phyloP scores from a whole-genome alignment of 2,888 invertebrate genomes.

The Cremastinae sp. region DNA sequence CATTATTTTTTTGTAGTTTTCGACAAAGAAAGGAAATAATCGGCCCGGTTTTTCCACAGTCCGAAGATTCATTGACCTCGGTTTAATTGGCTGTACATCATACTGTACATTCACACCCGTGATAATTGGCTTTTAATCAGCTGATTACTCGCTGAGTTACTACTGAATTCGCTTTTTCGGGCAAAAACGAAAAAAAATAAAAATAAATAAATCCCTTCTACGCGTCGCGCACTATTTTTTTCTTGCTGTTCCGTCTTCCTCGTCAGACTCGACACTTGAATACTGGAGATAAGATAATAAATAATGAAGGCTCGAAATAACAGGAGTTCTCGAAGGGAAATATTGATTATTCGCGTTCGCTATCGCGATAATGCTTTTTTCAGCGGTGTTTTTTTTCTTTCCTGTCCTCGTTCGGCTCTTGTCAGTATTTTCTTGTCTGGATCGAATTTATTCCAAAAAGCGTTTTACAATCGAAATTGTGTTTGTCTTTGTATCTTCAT shows the following conservation, averaged over 20 bases:
- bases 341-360: constrained; percentile 41
- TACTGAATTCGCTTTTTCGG: constrained; percentile 9
- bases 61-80: constrained; percentile 35
- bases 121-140: constrained; percentile 1
- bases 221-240: constrained; percentile 16
- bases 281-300: constrained; percentile 53
- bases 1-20: constrained; percentile 18
- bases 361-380: constrained; percentile 34
- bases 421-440: background rate
- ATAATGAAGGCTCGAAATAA: constrained; percentile 48
- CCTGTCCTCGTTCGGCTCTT: background rate
- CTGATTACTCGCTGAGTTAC: constrained; percentile 2
- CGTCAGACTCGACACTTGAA: constrained; percentile 46
- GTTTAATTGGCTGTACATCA: constrained; percentile 56
- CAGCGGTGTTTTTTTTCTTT: background rate
- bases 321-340: constrained; percentile 27
- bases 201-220: background rate
- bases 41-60: constrained; percentile 37
- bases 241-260: constrained; percentile 1
- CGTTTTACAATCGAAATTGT: background rate
- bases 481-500: background rate
- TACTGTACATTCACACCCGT: constrained; percentile 42
- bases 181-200: constrained; percentile 28
- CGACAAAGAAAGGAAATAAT: constrained; percentile 26
- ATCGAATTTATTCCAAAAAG: background rate